Evolutionary conservation across 2,888 invertebrate species (phyloP), one percentile per base, ranked within the genome.

Genomic region (Anticlea derivata): DNA sequence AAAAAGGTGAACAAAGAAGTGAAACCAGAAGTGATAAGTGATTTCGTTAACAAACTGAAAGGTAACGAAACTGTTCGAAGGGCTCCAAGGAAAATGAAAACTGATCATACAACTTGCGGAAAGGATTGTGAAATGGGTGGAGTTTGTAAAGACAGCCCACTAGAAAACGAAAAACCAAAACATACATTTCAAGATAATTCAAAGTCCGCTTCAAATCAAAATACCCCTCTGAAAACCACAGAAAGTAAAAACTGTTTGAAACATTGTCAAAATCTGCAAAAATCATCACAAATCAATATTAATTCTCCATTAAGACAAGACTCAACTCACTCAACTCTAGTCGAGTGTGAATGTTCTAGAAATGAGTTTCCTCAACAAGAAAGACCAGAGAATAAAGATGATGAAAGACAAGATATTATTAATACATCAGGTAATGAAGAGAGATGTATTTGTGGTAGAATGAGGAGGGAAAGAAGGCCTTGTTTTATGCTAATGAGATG

Each of bases 1-100:
- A 67, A 60, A 11, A 81, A 78, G 57, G 24, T 79, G 13, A 58
- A 63, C 7, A 61, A 53, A 35, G 61, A 70, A 12, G 54, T 72
- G 5, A 60, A 43, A 17, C 45, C 59, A 0, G 23, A 68, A 13
- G 51, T 54, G 23, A 64, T 80, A 10, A 55, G 73, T n/a, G 33
- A 35, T 1, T 80, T 83, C 56, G 53, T 82, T 0, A 58, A 61
- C 4, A 68, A 62, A 52, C 58, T 83, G 10, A 74, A 71, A 40
- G 45, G 48, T 7, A 73, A 55, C 35, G 72, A 79, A 61, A 7
- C 13, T 0, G 35, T 44, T n/a, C 63, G 80, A 35, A 75, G 64
- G 46, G 44, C 61, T 3, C 50, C 56, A 26, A 20, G 31, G 6
- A 50, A 34, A 30, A 6, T 30, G 20, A 38, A 30, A 17, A 2